phyloP scores from a whole-genome alignment of 2,888 invertebrate species.

The Actias luna region DNA sequence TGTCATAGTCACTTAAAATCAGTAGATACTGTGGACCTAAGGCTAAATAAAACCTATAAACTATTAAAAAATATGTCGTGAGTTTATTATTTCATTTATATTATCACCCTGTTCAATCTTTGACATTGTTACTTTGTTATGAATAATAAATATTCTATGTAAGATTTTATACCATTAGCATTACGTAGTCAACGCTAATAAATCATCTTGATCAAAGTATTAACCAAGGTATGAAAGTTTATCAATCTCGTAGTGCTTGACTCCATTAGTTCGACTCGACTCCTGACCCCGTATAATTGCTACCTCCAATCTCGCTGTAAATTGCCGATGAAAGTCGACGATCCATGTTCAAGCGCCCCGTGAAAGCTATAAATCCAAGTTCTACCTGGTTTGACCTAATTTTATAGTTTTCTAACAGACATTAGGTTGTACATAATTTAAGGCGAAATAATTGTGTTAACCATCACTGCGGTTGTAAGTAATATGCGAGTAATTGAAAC shows the following conservation, averaged over 20 bases:
- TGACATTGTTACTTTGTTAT: too few species aligned
- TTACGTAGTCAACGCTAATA: neutral
- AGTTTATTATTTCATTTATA: too few species aligned
- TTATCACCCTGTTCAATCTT: too few species aligned
- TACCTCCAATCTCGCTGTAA: constrained; percentile 29
- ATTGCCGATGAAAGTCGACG: constrained; percentile 29
- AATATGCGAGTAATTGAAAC: neutral
- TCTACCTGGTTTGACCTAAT: constrained; percentile 48
- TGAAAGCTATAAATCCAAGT: constrained; percentile 34
- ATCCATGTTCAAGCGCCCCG: constrained; percentile 22
- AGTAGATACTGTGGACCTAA: too few species aligned
- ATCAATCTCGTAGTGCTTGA: neutral
- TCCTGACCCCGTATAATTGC: constrained; percentile 25
- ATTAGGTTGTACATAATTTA: constrained; percentile 2
- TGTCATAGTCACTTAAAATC: too few species aligned
- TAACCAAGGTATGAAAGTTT: constrained; percentile 14
- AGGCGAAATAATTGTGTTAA: neutral
- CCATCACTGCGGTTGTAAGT: neutral
- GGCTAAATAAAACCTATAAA: too few species aligned
- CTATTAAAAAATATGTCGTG: too few species aligned
- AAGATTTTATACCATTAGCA: neutral
- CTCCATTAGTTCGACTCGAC: constrained; percentile 20
- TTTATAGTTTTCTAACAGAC: constrained; percentile 33
- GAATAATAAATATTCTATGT: neutral
- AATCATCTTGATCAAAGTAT: neutral